Conservation (phyloP, 2,797 vertebrate species). For the Halcyon leucocephala region DNA sequence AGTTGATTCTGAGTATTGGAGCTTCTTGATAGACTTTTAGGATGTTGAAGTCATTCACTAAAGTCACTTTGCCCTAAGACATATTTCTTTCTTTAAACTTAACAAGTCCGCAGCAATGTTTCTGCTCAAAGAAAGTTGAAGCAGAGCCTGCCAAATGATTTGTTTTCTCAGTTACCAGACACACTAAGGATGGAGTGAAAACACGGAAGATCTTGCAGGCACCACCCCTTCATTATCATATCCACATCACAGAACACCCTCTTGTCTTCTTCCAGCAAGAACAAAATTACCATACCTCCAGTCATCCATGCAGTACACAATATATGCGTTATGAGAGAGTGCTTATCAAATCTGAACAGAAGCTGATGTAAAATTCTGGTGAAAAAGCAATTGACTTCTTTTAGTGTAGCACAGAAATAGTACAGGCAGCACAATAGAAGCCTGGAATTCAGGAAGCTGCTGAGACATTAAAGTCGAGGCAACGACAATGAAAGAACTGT, state of each 20-base stretch:
- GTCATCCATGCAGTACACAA: not conserved
- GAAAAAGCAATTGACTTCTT: not conserved
- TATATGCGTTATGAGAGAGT: not conserved
- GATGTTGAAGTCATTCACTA: not conserved
- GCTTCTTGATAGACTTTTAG: not conserved
- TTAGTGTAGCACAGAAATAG: not conserved
- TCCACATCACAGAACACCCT: not conserved
- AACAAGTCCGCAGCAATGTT: fast-evolving
- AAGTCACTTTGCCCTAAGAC: not conserved
- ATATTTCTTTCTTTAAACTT: not conserved
- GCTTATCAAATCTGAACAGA: constrained; percentile 12
- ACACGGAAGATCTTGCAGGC: not conserved
- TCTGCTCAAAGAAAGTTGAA: not conserved
- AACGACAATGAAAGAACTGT: not conserved
- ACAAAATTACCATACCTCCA: not conserved
- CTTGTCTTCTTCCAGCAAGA: not conserved
- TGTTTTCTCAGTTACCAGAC: not conserved
- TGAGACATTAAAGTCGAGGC: not conserved
- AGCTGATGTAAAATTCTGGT: not conserved
- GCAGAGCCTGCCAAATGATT: not conserved
- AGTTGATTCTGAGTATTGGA: not conserved
- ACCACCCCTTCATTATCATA: not conserved
- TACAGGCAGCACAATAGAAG: not conserved
- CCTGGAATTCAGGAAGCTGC: not conserved
- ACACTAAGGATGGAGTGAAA: not conserved